Percentiles rank a stretch among this genome's conserved stretches.
Conservation (phyloP, 2,888 invertebrate species). For the Autographa gamma region DNA sequence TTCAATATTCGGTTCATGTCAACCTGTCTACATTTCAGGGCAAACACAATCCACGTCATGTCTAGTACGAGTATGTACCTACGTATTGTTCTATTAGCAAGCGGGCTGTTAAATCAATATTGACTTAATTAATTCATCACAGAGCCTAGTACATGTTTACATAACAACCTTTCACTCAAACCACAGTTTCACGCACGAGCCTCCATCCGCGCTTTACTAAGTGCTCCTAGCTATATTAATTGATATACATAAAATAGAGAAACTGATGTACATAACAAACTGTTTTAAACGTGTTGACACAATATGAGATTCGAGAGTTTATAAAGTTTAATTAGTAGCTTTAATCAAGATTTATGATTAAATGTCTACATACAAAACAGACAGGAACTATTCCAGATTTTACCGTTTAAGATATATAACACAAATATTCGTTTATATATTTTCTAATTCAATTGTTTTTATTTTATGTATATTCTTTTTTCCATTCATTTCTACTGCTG, state of each 20-base stretch:
- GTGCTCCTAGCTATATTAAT: slow-evolving; percentile 27
- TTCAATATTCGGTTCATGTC: not conserved
- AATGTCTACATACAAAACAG: too few species aligned
- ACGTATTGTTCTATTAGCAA: slow-evolving; percentile 25
- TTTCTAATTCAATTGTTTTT: too few species aligned
- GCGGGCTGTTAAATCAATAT: slow-evolving; percentile 65
- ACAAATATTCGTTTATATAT: not conserved
- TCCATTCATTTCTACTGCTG: too few species aligned
- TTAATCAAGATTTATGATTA: not conserved
- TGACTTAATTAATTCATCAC: slow-evolving; percentile 67
- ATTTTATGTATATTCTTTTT: too few species aligned
- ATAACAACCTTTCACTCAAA: slow-evolving; percentile 40
- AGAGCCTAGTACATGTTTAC: slow-evolving; percentile 53
- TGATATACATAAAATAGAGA: slow-evolving; percentile 20
- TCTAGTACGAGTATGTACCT: not conserved
- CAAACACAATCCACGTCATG: not conserved
- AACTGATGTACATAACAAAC: slow-evolving; percentile 15
- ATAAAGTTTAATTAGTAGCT: not conserved
- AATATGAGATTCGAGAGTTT: not conserved
- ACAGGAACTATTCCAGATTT: not conserved
- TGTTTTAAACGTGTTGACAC: not conserved
- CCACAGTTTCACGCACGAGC: slow-evolving; percentile 32
- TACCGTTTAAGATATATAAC: not conserved
- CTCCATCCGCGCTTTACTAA: slow-evolving; percentile 15
- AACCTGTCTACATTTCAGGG: not conserved